Conservation (phyloP, 2,888 invertebrate genomes). For the Nycteola revayana region DNA sequence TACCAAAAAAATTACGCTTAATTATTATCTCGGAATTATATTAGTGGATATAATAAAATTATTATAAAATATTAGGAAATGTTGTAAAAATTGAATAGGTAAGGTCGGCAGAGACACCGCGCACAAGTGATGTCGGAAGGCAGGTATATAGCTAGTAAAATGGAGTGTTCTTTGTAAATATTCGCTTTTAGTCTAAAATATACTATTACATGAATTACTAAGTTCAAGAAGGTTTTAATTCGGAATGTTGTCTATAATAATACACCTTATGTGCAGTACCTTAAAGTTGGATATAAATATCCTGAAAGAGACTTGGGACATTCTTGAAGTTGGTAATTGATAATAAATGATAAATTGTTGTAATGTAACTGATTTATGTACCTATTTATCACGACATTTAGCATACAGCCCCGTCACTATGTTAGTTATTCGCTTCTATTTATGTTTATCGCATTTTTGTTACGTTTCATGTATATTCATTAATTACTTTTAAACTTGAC, state of each 20-base stretch:
- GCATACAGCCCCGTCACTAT: slow-evolving; percentile 24
- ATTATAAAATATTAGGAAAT: slow-evolving; percentile 26
- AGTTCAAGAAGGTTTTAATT: slow-evolving; percentile 16
- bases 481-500: slow-evolving; percentile 1
- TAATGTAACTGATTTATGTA: slow-evolving; percentile 47
- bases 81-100: slow-evolving; percentile 10
- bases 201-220: slow-evolving; percentile 33
- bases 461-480: slow-evolving; percentile 4
- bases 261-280: no score
- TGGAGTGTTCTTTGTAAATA: slow-evolving; percentile 72
- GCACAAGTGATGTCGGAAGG: slow-evolving; percentile 48
- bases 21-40: slow-evolving; percentile 16
- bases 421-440: slow-evolving; percentile 23
- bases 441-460: slow-evolving; percentile 29
- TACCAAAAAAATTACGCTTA: slow-evolving; percentile 36
- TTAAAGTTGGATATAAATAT: no score
- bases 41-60: slow-evolving; percentile 30
- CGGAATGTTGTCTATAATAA: no score
- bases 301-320: no score
- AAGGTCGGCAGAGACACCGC: slow-evolving; percentile 19
- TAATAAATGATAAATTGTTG: slow-evolving; percentile 35
- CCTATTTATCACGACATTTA: slow-evolving; percentile 33
- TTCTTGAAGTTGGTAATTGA: no score
- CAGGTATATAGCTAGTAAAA: slow-evolving; percentile 65
- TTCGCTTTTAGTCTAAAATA: slow-evolving; percentile 69